Conservation (phyloP, 2,888 invertebrate genomes). For the Diploptera punctata region DNA sequence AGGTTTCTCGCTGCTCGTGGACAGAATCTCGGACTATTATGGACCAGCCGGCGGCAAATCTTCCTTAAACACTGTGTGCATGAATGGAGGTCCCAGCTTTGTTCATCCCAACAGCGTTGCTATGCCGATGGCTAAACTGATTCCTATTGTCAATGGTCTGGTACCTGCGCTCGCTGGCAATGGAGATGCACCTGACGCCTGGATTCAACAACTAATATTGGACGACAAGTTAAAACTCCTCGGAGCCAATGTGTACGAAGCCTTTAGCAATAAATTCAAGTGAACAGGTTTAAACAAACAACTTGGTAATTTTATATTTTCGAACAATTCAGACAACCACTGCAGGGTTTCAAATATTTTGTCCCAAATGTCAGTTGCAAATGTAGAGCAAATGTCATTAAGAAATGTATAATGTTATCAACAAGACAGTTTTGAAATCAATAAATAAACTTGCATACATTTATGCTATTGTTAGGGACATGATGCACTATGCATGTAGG, state of each 20-base stretch:
- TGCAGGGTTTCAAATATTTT: no score
- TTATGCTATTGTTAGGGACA: no score
- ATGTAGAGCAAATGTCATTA: no score
- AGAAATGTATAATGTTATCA: no score
- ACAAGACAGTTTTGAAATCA: no score
- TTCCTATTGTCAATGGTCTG: conserved; percentile 84
- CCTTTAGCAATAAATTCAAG: conserved; percentile 66
- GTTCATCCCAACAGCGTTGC: conserved; percentile 73
- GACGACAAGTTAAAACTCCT: conserved; percentile 83
- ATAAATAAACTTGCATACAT: no score
- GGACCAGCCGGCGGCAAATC: conserved; percentile 52
- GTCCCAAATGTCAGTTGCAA: no score
- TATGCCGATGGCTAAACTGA: conserved; percentile 84
- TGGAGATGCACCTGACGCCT: conserved; percentile 67
- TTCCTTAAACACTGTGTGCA: conserved; percentile 49
- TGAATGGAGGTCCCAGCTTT: conserved; percentile 54
- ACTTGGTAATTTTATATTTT: no score
- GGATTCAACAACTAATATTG: conserved; percentile 76
- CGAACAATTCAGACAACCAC: no score
- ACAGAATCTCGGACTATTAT: conserved; percentile 81
- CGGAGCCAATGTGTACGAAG: conserved; percentile 92
- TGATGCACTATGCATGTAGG: no score
- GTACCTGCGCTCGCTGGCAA: conserved; percentile 61
- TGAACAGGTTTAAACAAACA: no score
- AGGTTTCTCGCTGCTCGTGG: conserved; percentile 80